These are phyloP conservation scores for Siniperca scherzeri DNA, from an alignment of 2,797 vertebrate genomes.

Conservation along the genomic window DNA sequence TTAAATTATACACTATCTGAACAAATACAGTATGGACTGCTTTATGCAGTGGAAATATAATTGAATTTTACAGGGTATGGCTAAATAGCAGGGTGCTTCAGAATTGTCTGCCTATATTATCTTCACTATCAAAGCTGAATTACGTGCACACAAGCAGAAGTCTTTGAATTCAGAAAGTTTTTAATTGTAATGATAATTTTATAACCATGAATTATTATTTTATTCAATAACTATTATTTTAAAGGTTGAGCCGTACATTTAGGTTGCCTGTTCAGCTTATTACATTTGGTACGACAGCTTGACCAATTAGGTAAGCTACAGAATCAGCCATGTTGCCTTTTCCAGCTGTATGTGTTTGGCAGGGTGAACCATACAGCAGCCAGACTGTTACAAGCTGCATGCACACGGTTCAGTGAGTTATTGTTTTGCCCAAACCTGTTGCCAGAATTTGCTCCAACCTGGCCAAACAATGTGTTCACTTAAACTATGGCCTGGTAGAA, in stretches of 20 bases:
- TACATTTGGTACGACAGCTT: conserved; percentile 58
- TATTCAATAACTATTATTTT: too few relatives aligned
- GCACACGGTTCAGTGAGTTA: conserved; percentile 44
- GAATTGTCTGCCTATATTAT: background rate
- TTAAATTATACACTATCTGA: conserved; percentile 39
- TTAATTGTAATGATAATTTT: conserved; percentile 6
- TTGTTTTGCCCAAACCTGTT: conserved; percentile 48
- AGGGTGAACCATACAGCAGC: conserved; percentile 31
- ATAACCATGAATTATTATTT: background rate
- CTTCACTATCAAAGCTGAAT: conserved; percentile 8
- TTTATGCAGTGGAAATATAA: conserved; percentile 22
- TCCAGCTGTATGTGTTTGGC: conserved; percentile 55
- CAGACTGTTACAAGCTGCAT: conserved; percentile 41
- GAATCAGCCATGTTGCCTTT: conserved; percentile 49
- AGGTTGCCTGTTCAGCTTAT: conserved; percentile 33
- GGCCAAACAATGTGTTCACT: conserved; percentile 20
- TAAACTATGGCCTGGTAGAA: background rate
- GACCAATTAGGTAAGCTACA: conserved; percentile 60
- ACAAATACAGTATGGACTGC: conserved; percentile 30
- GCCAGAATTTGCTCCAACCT: conserved; percentile 30
- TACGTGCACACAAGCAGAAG: background rate
- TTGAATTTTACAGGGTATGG: conserved; percentile 18
- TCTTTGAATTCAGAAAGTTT: background rate
- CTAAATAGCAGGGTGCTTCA: conserved; percentile 3
- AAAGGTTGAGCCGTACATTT: background rate